Evolutionary conservation across 2,797 vertebrate species (phyloP).

Genomic region (Pogonophryne albipinna): DNA sequence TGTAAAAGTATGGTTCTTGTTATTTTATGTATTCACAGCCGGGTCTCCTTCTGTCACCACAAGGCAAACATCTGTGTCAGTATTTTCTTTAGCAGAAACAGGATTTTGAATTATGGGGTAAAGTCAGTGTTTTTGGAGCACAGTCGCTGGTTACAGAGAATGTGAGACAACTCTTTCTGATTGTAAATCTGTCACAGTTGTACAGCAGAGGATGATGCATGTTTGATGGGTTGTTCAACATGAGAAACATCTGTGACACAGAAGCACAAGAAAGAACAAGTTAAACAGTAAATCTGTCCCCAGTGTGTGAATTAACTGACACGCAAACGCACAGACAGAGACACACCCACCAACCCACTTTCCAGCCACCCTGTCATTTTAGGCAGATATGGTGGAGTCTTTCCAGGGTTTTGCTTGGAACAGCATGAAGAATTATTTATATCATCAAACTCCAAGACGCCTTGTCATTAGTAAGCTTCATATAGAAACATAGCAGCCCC

Average conservation of each 20-base stretch:
- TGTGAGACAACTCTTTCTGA: conserved; percentile 14
- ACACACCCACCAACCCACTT: conserved; percentile 27
- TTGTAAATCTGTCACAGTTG: conserved; percentile 35
- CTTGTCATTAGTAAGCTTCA: conserved; percentile 73
- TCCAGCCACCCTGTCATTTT: conserved; percentile 71
- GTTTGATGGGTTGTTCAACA: conserved; percentile 32
- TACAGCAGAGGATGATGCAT: background rate
- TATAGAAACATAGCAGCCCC: conserved; percentile 56
- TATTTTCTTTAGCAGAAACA: conserved; percentile 32
- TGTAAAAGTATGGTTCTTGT: conserved; percentile 23
- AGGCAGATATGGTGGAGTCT: conserved; percentile 13
- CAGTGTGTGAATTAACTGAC: no score
- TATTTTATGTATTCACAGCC: conserved; percentile 30
- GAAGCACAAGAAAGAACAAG: conserved; percentile 32
- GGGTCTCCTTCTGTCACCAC: conserved; percentile 48
- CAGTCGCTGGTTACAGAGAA: conserved; percentile 26
- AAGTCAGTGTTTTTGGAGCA: conserved; percentile 12
- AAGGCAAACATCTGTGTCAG: conserved; percentile 30
- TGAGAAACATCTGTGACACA: conserved; percentile 54
- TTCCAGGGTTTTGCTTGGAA: conserved; percentile 51
- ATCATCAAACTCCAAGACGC: conserved; percentile 55
- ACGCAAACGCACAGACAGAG: no score
- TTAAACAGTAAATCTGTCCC: conserved; percentile 36
- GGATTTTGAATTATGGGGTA: conserved; percentile 33
- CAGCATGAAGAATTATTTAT: conserved; percentile 60